Conservation (phyloP, 2,113 vertebrate genomes). For the Triplophysa tibetana region DNA sequence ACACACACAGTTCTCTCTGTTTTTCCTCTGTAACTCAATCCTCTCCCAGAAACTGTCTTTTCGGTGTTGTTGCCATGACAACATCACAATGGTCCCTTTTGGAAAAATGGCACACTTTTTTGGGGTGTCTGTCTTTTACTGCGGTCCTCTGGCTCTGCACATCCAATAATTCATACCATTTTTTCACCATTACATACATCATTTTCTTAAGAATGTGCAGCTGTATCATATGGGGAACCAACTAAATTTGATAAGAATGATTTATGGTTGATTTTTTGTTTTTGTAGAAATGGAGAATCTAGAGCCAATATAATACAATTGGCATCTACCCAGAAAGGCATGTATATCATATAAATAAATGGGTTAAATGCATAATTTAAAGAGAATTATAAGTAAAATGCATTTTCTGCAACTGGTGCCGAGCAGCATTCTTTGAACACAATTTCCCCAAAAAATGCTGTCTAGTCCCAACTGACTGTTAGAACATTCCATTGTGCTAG, state of each 20-base stretch:
- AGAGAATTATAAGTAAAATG: no score
- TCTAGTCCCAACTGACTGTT: no score
- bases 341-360: no score
- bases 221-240: not conserved
- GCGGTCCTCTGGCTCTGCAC: not conserved
- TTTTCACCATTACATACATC: not conserved
- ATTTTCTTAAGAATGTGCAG: not conserved
- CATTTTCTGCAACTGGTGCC: no score
- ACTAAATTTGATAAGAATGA: not conserved
- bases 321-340: no score
- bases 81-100: conserved; percentile 46
- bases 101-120: conserved; percentile 20
- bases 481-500: no score
- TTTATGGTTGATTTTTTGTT: no score
- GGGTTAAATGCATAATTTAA: no score
- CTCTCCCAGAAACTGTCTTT: conserved; percentile 48
- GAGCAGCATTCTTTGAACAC: no score
- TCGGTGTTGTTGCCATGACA: conserved; percentile 56
- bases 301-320: no score
- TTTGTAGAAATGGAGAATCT: no score
- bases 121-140: not conserved
- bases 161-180: not conserved
- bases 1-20: not conserved
- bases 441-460: no score
- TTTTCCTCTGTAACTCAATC: conserved; percentile 26